Percentiles rank a stretch among this genome's conserved stretches.
phyloP scores from a whole-genome alignment of 1,140 invertebrate species.

The Camponotus vicinus region DNA sequence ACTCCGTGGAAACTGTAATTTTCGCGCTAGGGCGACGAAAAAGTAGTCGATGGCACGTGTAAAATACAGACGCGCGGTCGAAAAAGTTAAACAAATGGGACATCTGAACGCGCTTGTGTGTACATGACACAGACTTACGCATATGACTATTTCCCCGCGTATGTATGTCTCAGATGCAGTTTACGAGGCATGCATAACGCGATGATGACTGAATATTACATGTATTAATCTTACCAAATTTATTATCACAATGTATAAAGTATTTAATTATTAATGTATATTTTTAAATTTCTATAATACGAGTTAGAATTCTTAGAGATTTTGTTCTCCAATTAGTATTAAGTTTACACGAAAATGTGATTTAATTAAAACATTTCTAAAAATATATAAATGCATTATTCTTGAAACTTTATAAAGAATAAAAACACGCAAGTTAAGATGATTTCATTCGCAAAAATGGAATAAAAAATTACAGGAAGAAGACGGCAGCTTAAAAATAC shows the following conservation, averaged over 20 bases:
- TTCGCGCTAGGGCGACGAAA: slow-evolving; percentile 74
- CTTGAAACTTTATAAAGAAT: not conserved
- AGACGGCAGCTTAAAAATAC: not conserved
- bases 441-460: not conserved
- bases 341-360: slow-evolving; percentile 27
- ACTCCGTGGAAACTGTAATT: slow-evolving; percentile 84
- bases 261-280: slow-evolving; percentile 18
- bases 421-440: not conserved
- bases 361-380: slow-evolving; percentile 30
- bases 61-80: slow-evolving; percentile 56
- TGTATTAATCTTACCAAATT: not conserved
- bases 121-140: slow-evolving; percentile 35
- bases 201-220: not conserved
- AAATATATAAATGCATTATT: not conserved
- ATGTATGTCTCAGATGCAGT: not conserved
- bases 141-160: slow-evolving; percentile 2
- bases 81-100: slow-evolving; percentile 72
- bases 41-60: slow-evolving; percentile 55
- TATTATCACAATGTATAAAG: not conserved
- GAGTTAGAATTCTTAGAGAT: too few relatives aligned
- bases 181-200: not conserved
- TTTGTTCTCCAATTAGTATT: not conserved
- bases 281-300: slow-evolving; percentile 1
- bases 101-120: slow-evolving; percentile 39
- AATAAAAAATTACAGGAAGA: not conserved